phyloP scores from a whole-genome alignment of 37 sponge, comb jelly and placozoan genomes.

The Amphimedon queenslandica region DNA sequence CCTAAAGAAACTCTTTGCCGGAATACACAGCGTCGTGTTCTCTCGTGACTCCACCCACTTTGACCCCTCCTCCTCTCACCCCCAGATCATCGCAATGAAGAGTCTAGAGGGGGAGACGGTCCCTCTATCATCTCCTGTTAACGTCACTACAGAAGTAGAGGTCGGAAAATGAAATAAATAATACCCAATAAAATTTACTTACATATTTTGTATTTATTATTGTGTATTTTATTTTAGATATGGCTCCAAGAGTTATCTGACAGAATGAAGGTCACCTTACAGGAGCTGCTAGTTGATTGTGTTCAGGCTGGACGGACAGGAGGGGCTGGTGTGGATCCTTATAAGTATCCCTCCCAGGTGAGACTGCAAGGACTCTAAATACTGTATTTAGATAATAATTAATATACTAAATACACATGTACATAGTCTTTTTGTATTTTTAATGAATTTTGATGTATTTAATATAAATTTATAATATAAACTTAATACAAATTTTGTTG shows the following conservation, averaged over 20 bases:
- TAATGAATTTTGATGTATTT: not conserved
- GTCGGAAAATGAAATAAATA: slow-evolving; percentile 14
- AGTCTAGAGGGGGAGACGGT: slow-evolving; percentile 92
- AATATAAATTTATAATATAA: not conserved
- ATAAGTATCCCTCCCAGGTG: slow-evolving; percentile 85
- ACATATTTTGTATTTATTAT: not conserved
- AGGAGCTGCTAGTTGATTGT: slow-evolving; percentile 69
- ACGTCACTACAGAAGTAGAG: slow-evolving; percentile 75
- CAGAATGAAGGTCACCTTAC: slow-evolving; percentile 89
- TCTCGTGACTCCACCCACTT: slow-evolving; percentile 17
- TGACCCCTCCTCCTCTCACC: no score
- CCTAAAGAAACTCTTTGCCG: slow-evolving; percentile 98
- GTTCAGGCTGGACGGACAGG: slow-evolving; percentile 37
- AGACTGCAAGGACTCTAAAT: not conserved
- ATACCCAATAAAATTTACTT: no score
- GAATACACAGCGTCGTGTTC: slow-evolving; percentile 91
- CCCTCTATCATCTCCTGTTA: slow-evolving; percentile 54
- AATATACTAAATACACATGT: not conserved
- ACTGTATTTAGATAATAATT: not conserved
- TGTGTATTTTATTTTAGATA: slow-evolving; percentile 34
- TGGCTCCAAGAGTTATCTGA: slow-evolving; percentile 82
- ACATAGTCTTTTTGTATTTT: slow-evolving; percentile 4
- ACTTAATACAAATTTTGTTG: not conserved
- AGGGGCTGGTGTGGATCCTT: slow-evolving; percentile 53
- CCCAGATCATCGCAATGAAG: slow-evolving; percentile 74